A percentile compares a stretch with the other conserved stretches of the same genome.
These are phyloP conservation scores for Drosophila affinis DNA, from an alignment of 2,888 invertebrate species.

Conservation along the genomic window DNA sequence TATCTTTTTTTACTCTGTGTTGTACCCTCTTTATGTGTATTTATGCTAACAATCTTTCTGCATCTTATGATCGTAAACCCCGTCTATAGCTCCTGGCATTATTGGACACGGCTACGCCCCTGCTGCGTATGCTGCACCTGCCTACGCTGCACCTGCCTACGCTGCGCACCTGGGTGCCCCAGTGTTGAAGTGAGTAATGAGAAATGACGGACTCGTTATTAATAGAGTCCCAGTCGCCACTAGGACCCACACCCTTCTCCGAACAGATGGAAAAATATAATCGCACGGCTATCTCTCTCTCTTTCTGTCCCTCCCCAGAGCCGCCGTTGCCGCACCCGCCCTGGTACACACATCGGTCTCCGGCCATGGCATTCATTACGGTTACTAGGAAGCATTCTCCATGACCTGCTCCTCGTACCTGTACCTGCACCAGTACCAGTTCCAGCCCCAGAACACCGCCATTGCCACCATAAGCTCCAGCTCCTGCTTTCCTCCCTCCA, in stretches of 20 bases:
- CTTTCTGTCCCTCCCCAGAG: constrained; percentile 55
- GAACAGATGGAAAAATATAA: not conserved
- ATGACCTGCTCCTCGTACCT: not conserved
- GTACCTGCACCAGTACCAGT: not conserved
- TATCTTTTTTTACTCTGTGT: not conserved
- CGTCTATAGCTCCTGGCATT: constrained; percentile 66
- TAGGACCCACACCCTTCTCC: constrained; percentile 3
- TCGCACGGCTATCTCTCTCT: not conserved
- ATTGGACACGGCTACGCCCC: constrained; percentile 74
- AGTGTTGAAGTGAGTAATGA: constrained; percentile 80
- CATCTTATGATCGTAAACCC: not conserved
- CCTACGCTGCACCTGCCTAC: constrained; percentile 54
- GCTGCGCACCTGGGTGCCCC: constrained; percentile 78
- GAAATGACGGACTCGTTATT: constrained; percentile 9
- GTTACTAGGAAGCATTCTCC: constrained; percentile 69
- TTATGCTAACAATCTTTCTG: constrained; percentile 17
- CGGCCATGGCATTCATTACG: constrained; percentile 83
- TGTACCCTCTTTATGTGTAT: constrained; percentile 2
- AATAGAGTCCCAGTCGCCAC: constrained; percentile 41
- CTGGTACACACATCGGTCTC: constrained; percentile 83
- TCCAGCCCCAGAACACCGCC: constrained; percentile 1
- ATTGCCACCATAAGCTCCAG: not conserved
- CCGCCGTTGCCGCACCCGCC: constrained; percentile 82
- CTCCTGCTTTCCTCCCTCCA: not conserved
- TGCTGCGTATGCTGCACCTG: constrained; percentile 52